Percentiles rank a stretch among this genome's conserved stretches.
phyloP scores from a whole-genome alignment of 1,140 invertebrate species.

The Coenobita brevimanus region DNA sequence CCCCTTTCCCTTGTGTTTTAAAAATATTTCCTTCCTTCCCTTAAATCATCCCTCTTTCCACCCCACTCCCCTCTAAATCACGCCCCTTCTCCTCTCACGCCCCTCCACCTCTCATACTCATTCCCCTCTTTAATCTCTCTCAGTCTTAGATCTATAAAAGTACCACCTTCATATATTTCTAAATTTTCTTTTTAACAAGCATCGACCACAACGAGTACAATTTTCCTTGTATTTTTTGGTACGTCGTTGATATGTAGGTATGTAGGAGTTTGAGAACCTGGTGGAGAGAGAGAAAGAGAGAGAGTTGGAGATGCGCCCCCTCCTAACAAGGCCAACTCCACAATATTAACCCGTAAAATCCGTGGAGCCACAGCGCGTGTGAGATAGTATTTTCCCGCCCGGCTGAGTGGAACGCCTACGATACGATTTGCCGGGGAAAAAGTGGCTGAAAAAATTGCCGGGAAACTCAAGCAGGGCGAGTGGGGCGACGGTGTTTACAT shows the following conservation, averaged over 20 bases:
- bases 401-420: neutral
- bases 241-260: too few relatives aligned
- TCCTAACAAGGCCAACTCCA: too few relatives aligned
- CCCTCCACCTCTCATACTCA: neutral
- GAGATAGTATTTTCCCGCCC: conserved; percentile 17
- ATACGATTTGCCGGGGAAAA: conserved; percentile 21
- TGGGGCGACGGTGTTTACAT: neutral
- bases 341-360: too few relatives aligned
- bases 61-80: neutral
- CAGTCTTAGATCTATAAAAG: neutral
- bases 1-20: too few relatives aligned
- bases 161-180: too few relatives aligned
- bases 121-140: neutral
- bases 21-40: neutral
- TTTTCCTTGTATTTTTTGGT: too few relatives aligned
- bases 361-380: neutral
- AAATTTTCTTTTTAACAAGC: too few relatives aligned
- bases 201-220: too few relatives aligned
- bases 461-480: neutral
- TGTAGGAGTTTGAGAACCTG: too few relatives aligned
- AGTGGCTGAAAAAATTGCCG: conserved; percentile 18
- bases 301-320: too few relatives aligned
- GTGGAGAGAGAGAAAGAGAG: too few relatives aligned
- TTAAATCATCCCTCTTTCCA: neutral
- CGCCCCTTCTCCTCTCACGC: neutral